Base-by-base conservation (phyloP, 2,113 vertebrate species). In the Thoracochromis brauschi region DNA sequence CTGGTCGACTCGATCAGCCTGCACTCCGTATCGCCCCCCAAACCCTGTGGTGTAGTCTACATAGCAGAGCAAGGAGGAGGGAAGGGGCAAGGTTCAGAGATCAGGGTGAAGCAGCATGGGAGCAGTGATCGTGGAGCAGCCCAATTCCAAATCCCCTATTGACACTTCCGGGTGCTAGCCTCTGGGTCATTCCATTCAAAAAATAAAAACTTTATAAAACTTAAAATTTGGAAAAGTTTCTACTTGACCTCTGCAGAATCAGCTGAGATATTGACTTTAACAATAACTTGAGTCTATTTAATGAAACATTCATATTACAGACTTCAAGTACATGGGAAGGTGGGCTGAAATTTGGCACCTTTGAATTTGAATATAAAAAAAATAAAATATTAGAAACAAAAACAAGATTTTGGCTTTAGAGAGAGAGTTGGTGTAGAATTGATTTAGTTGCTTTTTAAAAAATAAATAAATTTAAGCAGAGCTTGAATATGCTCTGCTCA, bases 1-100 rank as follows among this genome's bases (percentile, higher is more conserved):
- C 95, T 97, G 96, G 96, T 99, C 98, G 2, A 99, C 96, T 1
- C 98, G 97, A 0, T 98, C 96, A 0, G 95, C 91, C 95, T 97
- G 96, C 65, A 97, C 94, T 1, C 96, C 96, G 6, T 95, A 97
- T 4, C 94, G 92, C 5, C 96, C 95, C 8, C 96, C 95, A 82
- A 97, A 97, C 54, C 97, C 97, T 8, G 95, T 90, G 86, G 96
- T 12, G 91, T 97, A 97, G 92, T 97, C 97, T 97, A 71, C 88
- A 92, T 19, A 92, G 79, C 81, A 93, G 85, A 88, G 93, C 88
- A 55, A 21, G 65, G 91, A 51, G 19, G 31, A 17, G 42, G 81
- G 63, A 49, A 16, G 83, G 75, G 85, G 75, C 19, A 88, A 45
- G 78, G 89, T 81, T 87, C 60, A 92, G 60, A 86, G 91, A 91